Base-by-base conservation (phyloP, 2,888 invertebrate genomes). In the Octodonta nipae region DNA sequence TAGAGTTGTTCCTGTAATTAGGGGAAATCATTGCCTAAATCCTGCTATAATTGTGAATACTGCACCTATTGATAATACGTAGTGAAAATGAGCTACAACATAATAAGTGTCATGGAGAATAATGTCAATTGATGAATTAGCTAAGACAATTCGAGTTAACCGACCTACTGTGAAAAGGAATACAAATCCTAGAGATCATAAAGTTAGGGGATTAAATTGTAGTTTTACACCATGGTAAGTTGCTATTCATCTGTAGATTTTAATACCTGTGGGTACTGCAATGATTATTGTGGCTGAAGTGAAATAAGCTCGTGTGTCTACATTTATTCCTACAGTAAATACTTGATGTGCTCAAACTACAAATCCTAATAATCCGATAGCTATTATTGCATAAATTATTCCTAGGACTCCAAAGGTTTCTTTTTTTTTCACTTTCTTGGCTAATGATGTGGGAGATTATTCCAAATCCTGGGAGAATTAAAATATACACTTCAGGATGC, bases 261-360 rank as follows among this genome's bases (percentile, higher is more conserved):
- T n/a, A n/a, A n/a, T n/a, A n/a, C n/a, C n/a, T n/a, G n/a, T n/a
- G n/a, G n/a, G n/a, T n/a, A n/a, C n/a, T n/a, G n/a, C n/a, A n/a
- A n/a, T n/a, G n/a, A 85, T 78, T 73, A 83, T 83, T 11, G 83
- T 85, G 1, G 81, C 82, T 27, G 83, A 76, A 0, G 82, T 84
- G 59, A 85, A 85, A 58, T 84, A 85, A 13, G 83, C 82, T 60
- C 82, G 79, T 0, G 81, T n/a, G n/a, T n/a, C n/a, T n/a, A n/a
- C n/a, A n/a, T n/a, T n/a, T n/a, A n/a, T n/a, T n/a, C n/a, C n/a
- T n/a, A n/a, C n/a, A n/a, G n/a, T n/a, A n/a, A n/a, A n/a, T n/a
- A n/a, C n/a, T n/a, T n/a, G n/a, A n/a, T n/a, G n/a, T n/a, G n/a
- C n/a, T n/a, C n/a, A n/a, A n/a, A n/a, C n/a, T n/a, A n/a, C n/a